Evolutionary conservation across 2,797 vertebrate species (phyloP).

Genomic region (Heteromormyrus szaboi): DNA sequence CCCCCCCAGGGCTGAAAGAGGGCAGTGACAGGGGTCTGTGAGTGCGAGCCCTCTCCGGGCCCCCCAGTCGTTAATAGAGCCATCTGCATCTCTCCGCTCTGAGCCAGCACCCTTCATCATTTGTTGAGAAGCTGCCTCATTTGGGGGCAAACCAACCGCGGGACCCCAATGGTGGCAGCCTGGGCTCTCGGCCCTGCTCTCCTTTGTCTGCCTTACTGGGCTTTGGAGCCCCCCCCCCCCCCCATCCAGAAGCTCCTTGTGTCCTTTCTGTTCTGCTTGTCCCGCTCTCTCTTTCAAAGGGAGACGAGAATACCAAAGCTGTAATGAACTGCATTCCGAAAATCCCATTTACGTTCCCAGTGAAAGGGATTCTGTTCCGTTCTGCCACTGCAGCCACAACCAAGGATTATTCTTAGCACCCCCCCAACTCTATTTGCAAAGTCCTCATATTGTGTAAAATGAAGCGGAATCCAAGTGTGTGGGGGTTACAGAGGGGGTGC

Average conservation of each 20-base stretch:
- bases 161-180: conserved; percentile 59
- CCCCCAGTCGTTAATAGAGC: conserved; percentile 54
- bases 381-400: conserved; percentile 36
- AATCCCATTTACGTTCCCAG: conserved; percentile 46
- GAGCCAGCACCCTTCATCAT: conserved; percentile 41
- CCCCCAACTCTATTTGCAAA: neutral
- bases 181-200: conserved; percentile 14
- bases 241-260: conserved; percentile 18
- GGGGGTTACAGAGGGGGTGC: neutral
- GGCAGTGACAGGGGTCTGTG: conserved; percentile 34
- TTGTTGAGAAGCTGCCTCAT: conserved; percentile 51
- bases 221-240: conserved; percentile 24
- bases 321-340: conserved; percentile 51
- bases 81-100: conserved; percentile 63
- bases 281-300: conserved; percentile 31
- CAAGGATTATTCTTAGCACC: conserved; percentile 22
- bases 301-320: conserved; percentile 39
- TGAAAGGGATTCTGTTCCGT: conserved; percentile 57
- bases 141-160: conserved; percentile 61
- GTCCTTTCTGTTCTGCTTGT: conserved; percentile 30
- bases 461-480: neutral
- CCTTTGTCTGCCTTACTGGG: conserved; percentile 44
- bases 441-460: conserved; percentile 23
- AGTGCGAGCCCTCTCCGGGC: conserved; percentile 38
- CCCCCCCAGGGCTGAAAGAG: too few relatives aligned